Base-by-base conservation (phyloP, 1,140 invertebrate species). In the Orchesella cincta region DNA sequence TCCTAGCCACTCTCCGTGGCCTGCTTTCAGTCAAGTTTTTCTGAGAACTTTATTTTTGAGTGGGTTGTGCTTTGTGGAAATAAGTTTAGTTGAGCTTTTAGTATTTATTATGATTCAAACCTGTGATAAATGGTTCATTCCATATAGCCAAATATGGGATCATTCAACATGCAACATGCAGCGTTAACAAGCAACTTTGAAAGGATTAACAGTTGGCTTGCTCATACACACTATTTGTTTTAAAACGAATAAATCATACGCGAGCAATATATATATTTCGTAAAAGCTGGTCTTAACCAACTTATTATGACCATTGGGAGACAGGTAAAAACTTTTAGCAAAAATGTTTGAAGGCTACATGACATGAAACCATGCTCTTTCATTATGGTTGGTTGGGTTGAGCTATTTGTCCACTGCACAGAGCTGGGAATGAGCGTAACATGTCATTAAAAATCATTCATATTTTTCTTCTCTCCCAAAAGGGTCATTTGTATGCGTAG, bases 361-460 rank as follows among this genome's bases (percentile, higher is more conserved):
- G n/a, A n/a, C n/a, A n/a, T n/a, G n/a, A n/a, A n/a, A n/a, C n/a
- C n/a, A n/a, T n/a, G n/a, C n/a, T n/a, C n/a, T n/a, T n/a, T n/a
- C n/a, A n/a, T n/a, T n/a, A n/a, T n/a, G n/a, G n/a, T n/a, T n/a
- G n/a, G n/a, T n/a, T n/a, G n/a, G n/a, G n/a, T n/a, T n/a, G n/a
- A n/a, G n/a, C n/a, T n/a, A n/a, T n/a, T n/a, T n/a, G n/a, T n/a
- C n/a, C n/a, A n/a, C n/a, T n/a, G n/a, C n/a, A n/a, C n/a, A n/a
- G n/a, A n/a, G n/a, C n/a, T n/a, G n/a, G n/a, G n/a, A n/a, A n/a
- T n/a, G n/a, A n/a, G n/a, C n/a, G n/a, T n/a, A n/a, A n/a, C n/a
- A n/a, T n/a, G 29, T 67, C 62, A 67, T 67, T 67, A 67, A 67
- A 67, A 29, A 67, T 67, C 62, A 67, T 14, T 67, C 62, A 67